phyloP scores from a whole-genome alignment of 2,888 invertebrate genomes.

The Aquatica leii region DNA sequence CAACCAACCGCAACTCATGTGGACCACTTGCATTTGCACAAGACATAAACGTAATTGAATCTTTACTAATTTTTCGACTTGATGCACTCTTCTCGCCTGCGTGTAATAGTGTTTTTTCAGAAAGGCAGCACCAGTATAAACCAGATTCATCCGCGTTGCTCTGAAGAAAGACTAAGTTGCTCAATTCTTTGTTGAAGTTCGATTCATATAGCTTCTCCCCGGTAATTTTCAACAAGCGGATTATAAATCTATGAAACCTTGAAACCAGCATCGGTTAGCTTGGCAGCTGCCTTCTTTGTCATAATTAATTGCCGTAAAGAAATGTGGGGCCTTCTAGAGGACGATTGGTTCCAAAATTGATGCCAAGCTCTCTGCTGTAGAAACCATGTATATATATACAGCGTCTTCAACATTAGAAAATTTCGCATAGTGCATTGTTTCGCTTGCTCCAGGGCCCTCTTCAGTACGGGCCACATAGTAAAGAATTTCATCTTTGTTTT shows the following conservation, averaged over 20 bases:
- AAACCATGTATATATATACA: conserved; percentile 11
- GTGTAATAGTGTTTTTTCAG: neutral
- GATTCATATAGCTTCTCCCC: neutral
- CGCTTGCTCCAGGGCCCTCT: too few relatives aligned
- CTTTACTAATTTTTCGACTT: conserved; percentile 1
- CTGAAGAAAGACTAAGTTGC: neutral
- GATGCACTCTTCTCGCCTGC: neutral
- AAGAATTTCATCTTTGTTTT: neutral
- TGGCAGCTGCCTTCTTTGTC: conserved; percentile 29
- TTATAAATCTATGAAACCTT: conserved; percentile 34
- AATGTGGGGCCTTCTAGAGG: conserved; percentile 21
- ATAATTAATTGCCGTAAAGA: conserved; percentile 19
- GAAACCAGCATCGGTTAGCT: conserved; percentile 37
- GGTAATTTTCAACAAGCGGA: conserved; percentile 23
- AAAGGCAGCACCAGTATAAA: neutral
- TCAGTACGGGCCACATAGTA: neutral
- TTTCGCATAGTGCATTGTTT: neutral
- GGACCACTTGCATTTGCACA: neutral
- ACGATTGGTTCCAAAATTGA: conserved; percentile 24
- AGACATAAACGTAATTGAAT: neutral
- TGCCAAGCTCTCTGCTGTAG: conserved; percentile 7
- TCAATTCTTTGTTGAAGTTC: neutral
- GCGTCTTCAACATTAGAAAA: neutral
- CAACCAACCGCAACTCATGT: too few relatives aligned
- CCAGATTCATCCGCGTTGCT: too few relatives aligned